Base-by-base conservation (phyloP, 2,888 invertebrate species). In the Plagodis pulveraria region DNA sequence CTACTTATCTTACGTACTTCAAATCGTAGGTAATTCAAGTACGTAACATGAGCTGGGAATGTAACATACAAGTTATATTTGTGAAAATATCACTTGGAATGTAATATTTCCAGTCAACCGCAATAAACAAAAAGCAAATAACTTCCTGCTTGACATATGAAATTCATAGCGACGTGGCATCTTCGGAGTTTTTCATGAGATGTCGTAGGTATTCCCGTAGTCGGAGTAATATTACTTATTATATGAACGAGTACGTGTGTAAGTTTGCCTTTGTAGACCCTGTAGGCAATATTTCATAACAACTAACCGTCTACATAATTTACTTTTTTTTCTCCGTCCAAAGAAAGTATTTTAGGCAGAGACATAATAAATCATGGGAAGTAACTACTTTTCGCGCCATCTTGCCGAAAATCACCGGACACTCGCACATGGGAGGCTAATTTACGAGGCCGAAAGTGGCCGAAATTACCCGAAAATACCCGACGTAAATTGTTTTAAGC, bases 381-480 rank as follows among this genome's bases (percentile, higher is more conserved):
- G 38, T 52, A 58, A 58, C 54, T 47, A 43, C 47, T 42, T 51
- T 58, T 62, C 56, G 49, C 8, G 49, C 45, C 55, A 64, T 64
- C 60, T 56, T 51, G 51, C 59, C 51, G 52, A 63, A 60, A 56
- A 62, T 60, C 50, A 46, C 59, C 50, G 62, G 62, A 62, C 59
- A 56, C 55, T 54, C 50, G 51, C 50, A 52, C 53, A 51, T 51
- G 45, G 59, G 50, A 52, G 41, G 51, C 11, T 68, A 64, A 66
- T 66, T 68, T 68, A 68, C 57, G 64, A 60, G 45, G 32, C 48
- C 53, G 51, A 64, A 62, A 56, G 60, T 56, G 60, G 55, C 56
- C 52, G 52, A 55, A 56, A 60, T 60, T 63, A 50, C 40, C 58
- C 46, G 50, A 63, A 52, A 56, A 56, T 36, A 50, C 52, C 50